Evolutionary conservation across 2,888 invertebrate genomes (phyloP).

Genomic region (Rotaria macrura): DNA sequence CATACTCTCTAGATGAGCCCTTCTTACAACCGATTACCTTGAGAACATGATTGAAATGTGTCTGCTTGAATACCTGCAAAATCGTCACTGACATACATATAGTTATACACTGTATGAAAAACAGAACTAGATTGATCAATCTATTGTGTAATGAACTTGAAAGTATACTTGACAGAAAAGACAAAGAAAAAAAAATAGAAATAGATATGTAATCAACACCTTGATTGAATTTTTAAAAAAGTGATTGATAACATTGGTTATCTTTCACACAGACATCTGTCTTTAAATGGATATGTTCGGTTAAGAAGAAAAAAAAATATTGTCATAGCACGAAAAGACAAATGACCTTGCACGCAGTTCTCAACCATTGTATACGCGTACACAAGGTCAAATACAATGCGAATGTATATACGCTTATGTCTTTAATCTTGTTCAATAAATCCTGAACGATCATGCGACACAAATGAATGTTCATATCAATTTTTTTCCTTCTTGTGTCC

Average conservation of each 20-base stretch:
- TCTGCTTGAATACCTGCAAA: not conserved
- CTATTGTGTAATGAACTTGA: not conserved
- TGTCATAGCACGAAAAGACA: not conserved
- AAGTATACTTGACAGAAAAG: not conserved
- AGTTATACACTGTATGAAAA: not conserved
- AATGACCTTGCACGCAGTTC: not conserved
- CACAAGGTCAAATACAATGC: not conserved
- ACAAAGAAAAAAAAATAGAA: not conserved
- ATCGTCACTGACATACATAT: not conserved
- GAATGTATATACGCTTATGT: not conserved
- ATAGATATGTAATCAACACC: not conserved
- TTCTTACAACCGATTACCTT: not conserved
- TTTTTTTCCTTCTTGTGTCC: not conserved
- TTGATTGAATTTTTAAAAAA: not conserved
- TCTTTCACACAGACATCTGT: not conserved
- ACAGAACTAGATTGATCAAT: not conserved
- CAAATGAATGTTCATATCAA: not conserved
- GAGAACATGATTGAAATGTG: not conserved
- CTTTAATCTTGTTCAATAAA: slow-evolving; percentile 10
- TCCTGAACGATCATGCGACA: not conserved
- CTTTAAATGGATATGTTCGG: not conserved
- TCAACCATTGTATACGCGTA: not conserved
- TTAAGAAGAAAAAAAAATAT: not conserved
- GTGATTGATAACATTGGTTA: not conserved
- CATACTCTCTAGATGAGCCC: not conserved